Evolutionary conservation across 92 coral and sea anemone species (phyloP).

Genomic region (Palythoa grandiflora): DNA sequence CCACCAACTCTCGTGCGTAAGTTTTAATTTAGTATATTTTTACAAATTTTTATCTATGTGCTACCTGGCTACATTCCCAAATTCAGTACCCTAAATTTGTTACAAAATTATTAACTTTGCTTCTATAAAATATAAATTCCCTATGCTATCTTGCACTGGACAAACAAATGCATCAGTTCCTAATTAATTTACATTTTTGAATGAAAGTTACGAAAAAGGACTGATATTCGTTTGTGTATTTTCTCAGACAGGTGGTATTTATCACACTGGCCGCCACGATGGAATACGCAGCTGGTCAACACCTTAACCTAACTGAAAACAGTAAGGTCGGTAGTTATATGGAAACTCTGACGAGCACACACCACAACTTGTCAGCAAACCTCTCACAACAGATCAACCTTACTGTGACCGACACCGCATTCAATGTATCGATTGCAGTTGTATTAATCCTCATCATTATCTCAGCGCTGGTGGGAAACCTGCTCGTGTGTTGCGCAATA

Average conservation of each 20-base stretch:
- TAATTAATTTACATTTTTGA: not conserved
- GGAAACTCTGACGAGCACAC: not conserved
- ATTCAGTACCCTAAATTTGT: no score
- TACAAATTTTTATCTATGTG: no score
- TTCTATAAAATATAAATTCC: no score
- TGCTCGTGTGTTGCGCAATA: conserved; percentile 84
- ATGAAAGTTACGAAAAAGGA: not conserved
- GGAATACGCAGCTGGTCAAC: not conserved
- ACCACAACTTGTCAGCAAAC: conserved; percentile 1
- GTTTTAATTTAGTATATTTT: no score
- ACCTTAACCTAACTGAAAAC: not conserved
- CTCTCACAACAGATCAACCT: not conserved
- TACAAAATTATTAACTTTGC: no score
- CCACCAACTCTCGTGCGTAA: no score
- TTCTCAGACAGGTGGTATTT: conserved; percentile 1
- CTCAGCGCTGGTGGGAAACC: conserved; percentile 83
- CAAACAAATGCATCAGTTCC: no score
- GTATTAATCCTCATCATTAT: conserved; percentile 66
- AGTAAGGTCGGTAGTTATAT: not conserved
- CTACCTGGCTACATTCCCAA: not conserved
- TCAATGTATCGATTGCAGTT: conserved; percentile 18
- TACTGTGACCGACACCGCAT: not conserved
- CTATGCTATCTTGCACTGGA: no score
- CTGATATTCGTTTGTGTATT: conserved; percentile 9
- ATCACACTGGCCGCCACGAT: conserved; percentile 13